Base-by-base conservation (phyloP, 2,888 invertebrate species). In the Orthosia cruda region DNA sequence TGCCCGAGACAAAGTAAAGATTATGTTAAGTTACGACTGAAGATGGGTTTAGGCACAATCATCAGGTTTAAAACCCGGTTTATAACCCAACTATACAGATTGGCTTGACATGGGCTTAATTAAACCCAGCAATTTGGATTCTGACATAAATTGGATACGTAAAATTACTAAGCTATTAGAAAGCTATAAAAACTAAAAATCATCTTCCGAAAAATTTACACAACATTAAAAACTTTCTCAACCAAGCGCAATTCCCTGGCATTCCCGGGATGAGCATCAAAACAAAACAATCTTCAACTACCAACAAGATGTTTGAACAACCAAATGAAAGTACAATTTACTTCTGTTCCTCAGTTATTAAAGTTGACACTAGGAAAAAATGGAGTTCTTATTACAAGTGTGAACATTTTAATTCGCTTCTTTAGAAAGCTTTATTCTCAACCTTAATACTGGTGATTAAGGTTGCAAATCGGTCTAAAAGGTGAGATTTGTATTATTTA, bases 311-410 rank as follows among this genome's bases (percentile, higher is more conserved):
- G 50, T 74, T 84, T 69, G 63, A 26, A 49, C 61, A 75, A 65
- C 62, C 50, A 74, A 76, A 71, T 66, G 54, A 66, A 63, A 67
- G n/a, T 74, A 65, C 65, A 84, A 71, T 84, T 70, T 74, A 57
- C n/a, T 62, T 80, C 61, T 62, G 23, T 77, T 61, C 73, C 23
- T 47, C 59, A 59, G 65, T 80, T 80, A 84, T 84, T 72, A 72
- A 82, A 32, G 2, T 26, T 26, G 26, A 82, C 71, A 80, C 77
- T 59, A 84, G 4, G n/a, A 71, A 73, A 84, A 77, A 84, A 84
- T 63, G 65, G 26, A 62, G 47, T 65, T 71, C 64, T 62, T 45
- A 55, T 7, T 23, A 49, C 23, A 69, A 80, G 81, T 67, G 77
- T 49, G 78, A 74, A 81, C 32, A 74, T 64, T 81, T 83, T 74